A percentile compares a stretch with the other conserved stretches of the same genome.
These are phyloP conservation scores for Aramus guarauna DNA, from an alignment of 2,113 vertebrate genomes.

Conservation along the genomic window DNA sequence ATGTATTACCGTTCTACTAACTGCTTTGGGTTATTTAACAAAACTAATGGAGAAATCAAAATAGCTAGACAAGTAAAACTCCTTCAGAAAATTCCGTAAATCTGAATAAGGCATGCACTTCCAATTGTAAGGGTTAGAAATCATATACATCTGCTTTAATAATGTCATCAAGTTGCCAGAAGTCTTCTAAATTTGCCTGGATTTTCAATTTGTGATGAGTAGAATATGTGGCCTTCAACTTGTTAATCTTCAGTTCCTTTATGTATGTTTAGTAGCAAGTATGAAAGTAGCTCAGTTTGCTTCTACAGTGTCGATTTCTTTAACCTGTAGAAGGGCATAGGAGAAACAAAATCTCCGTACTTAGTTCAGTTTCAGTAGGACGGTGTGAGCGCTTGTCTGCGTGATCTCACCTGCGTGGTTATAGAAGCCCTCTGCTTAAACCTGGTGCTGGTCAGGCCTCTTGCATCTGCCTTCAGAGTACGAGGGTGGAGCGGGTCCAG, in stretches of 20 bases:
- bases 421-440: not conserved
- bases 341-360: not conserved
- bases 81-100: not conserved
- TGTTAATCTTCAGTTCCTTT: not conserved
- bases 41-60: not conserved
- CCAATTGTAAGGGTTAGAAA: not conserved
- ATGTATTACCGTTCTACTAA: not conserved
- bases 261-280: not conserved
- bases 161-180: not conserved
- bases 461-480: not conserved
- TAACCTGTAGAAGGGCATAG: not conserved
- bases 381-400: not conserved
- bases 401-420: not conserved
- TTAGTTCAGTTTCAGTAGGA: not conserved
- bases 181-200: not conserved
- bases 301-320: not conserved
- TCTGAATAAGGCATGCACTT: not conserved
- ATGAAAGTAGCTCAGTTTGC: not conserved
- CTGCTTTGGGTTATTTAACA: not conserved
- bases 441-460: not conserved
- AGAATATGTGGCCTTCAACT: not conserved
- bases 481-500: not conserved
- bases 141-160: not conserved
- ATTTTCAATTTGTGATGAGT: not conserved
- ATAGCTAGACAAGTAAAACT: not conserved